A percentile compares a stretch with the other conserved stretches of the same genome.
Conservation (phyloP, 1,140 invertebrate species). For the Caerostris darwini region DNA sequence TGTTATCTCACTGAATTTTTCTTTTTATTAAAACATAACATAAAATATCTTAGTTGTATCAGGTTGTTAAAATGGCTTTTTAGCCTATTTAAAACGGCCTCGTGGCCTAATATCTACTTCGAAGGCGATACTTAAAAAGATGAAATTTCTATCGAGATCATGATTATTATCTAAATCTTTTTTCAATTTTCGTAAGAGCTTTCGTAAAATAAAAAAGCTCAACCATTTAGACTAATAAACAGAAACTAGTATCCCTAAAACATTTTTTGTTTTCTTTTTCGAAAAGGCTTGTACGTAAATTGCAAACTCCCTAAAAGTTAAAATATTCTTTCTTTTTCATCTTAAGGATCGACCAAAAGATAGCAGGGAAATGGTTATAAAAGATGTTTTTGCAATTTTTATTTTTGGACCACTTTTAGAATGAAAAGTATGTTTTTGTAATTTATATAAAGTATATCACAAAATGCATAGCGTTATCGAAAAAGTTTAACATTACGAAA, state of each 20-base stretch:
- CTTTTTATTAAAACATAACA: too few relatives aligned
- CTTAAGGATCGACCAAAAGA: not conserved
- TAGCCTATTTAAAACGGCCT: too few relatives aligned
- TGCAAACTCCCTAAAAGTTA: not conserved
- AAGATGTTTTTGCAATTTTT: too few relatives aligned
- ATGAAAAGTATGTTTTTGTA: too few relatives aligned
- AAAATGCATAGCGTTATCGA: too few relatives aligned
- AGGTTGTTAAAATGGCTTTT: too few relatives aligned
- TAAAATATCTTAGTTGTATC: too few relatives aligned
- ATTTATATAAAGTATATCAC: too few relatives aligned
- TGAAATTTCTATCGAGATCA: not conserved
- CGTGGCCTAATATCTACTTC: too few relatives aligned
- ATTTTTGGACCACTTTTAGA: too few relatives aligned
- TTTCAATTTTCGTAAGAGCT: not conserved
- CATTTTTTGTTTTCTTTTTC: not conserved
- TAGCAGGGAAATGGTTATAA: not conserved
- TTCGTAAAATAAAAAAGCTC: not conserved
- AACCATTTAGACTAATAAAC: not conserved
- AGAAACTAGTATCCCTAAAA: not conserved
- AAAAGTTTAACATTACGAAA: too few relatives aligned
- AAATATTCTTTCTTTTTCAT: slow-evolving; percentile 2
- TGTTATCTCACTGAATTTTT: too few relatives aligned
- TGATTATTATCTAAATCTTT: not conserved
- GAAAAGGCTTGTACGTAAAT: not conserved
- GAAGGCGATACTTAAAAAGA: not conserved